These are phyloP conservation scores for Misgurnus mizolepis DNA, from an alignment of 2,113 vertebrate species.

Conservation along the genomic window DNA sequence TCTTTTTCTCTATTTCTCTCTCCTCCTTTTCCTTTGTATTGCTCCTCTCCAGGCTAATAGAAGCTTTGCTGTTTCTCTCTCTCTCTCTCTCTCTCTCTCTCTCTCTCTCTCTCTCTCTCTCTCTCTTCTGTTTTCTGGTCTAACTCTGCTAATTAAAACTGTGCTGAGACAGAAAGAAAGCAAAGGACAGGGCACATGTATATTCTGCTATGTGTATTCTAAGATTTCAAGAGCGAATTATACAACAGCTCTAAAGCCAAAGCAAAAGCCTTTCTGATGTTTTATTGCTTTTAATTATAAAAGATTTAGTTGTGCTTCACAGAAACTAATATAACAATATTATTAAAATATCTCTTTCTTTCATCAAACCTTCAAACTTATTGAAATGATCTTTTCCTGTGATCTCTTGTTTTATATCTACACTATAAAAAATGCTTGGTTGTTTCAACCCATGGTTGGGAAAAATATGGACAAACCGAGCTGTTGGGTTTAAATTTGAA, in stretches of 20 bases:
- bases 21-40: slow-evolving; percentile 53
- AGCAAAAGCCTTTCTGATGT: slow-evolving; percentile 4
- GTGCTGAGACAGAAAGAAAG: slow-evolving; percentile 82
- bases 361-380: neutral
- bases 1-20: slow-evolving; percentile 70
- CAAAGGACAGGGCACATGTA: slow-evolving; percentile 67
- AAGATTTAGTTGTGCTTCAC: neutral
- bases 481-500: too few relatives aligned
- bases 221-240: slow-evolving; percentile 25
- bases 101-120: slow-evolving; percentile 10
- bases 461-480: too few relatives aligned
- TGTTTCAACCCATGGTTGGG: too few relatives aligned
- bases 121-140: neutral
- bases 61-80: slow-evolving; percentile 21
- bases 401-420: too few relatives aligned
- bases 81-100: neutral
- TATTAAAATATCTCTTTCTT: neutral
- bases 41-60: slow-evolving; percentile 24
- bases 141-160: slow-evolving; percentile 76
- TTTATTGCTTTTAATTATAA: slow-evolving; percentile 1
- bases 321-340: neutral
- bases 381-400: neutral
- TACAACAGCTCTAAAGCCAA: neutral
- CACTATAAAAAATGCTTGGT: too few relatives aligned
- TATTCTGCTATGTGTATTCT: slow-evolving; percentile 70